Conservation (phyloP, 2,113 vertebrate species). For the Pipra filicauda region DNA sequence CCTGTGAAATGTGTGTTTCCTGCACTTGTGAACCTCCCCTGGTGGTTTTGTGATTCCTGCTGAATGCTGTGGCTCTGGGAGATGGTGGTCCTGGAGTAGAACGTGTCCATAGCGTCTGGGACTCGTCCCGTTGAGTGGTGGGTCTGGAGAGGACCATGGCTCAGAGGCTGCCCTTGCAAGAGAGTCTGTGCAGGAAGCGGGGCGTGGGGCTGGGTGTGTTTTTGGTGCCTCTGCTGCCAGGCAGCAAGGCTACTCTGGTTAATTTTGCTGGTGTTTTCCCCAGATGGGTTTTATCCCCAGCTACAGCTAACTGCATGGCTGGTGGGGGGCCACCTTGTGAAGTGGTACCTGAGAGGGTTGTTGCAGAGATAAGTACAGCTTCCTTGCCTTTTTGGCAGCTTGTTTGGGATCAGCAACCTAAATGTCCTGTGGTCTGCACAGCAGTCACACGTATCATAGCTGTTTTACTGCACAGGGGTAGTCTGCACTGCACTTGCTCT, state of each 20-base stretch:
- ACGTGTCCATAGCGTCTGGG: accelerated
- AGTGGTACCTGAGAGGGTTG: neutral
- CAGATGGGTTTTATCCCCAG: neutral
- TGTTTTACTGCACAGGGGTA: neutral
- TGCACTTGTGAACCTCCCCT: neutral
- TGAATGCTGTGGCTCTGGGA: neutral
- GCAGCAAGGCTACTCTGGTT: neutral
- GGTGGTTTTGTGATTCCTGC: neutral
- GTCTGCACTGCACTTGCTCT: neutral
- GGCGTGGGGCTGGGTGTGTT: neutral
- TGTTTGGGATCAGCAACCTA: neutral
- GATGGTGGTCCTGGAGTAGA: neutral
- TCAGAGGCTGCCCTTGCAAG: neutral
- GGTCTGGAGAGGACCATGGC: accelerated
- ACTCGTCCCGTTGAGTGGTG: neutral
- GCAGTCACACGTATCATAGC: neutral
- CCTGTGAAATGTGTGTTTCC: neutral
- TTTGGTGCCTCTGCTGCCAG: neutral
- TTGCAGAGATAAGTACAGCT: neutral
- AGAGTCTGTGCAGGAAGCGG: neutral
- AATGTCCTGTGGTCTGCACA: neutral
- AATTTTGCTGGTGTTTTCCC: neutral
- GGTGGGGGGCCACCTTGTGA: neutral
- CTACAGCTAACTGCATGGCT: neutral
- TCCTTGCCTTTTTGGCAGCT: neutral